Evolutionary conservation across 1,140 invertebrate genomes (phyloP), one percentile per base, ranked within the genome.

Genomic region (Aphelinus atriplicis): DNA sequence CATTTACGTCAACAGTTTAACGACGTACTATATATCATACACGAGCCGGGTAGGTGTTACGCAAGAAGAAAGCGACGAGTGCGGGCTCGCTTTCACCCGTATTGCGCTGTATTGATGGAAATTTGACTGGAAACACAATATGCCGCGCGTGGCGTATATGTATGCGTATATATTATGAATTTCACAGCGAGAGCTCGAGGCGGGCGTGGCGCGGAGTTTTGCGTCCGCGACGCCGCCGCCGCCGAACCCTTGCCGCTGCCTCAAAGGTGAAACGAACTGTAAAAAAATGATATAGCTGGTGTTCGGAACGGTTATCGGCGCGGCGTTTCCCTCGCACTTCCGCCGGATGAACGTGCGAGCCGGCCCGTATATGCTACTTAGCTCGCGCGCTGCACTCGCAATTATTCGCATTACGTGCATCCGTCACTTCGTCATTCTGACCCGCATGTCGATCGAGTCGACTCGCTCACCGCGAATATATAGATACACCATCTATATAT

Each of bases 271-370:
- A 43, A 60, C 58, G 58, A 60, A 60, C 58, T 43, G 58, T 60
- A 7, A 60, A 60, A 60, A 9, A 60, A 60, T 60, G 58, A 60
- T 60, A 60, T 26, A 60, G 26, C 26, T 0, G 26, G 26, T 26
- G 26, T 26, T 26, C 26, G 58, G 26, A 9, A 60, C 58, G 45
- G 58, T 60, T 60, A 60, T 45, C 42, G 42, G 61, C 61, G 61
- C 61, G 45, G 43, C 58, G 58, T 7, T 43, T 6, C 7, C 7
- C 7, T 46, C 61, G 46, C 45, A 10, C 61, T 63, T 63, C 61
- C 45, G 45, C 43, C 61, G 61, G 61, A 63, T 60, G 58, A 7
- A 60, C 58, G 58, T 60, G 26, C 58, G 58, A 26, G 58, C 58
- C n/a, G 48, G 47, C 63, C 26, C 26, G 26, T 26, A 26, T 26